phyloP scores from a whole-genome alignment of 2,797 vertebrate species.

The Craterocephalus amniculus region DNA sequence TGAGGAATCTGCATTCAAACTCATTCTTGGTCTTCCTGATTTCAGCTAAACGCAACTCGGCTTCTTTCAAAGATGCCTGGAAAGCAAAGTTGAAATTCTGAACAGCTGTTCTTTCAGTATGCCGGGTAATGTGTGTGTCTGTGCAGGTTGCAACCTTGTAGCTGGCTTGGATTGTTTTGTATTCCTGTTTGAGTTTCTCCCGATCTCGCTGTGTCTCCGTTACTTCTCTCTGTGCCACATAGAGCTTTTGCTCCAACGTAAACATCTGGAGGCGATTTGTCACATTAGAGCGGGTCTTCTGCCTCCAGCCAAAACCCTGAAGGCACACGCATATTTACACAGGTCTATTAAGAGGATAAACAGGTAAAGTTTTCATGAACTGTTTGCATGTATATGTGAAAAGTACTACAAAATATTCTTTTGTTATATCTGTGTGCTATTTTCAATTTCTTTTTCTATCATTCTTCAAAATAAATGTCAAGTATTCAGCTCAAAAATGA shows the following conservation, averaged over 20 bases:
- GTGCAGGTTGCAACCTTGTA: slow-evolving; percentile 50
- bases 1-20: slow-evolving; percentile 53
- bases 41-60: slow-evolving; percentile 52
- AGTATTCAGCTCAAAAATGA: too few species aligned
- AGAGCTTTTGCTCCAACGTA: slow-evolving; percentile 64
- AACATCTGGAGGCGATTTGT: slow-evolving; percentile 43
- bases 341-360: not conserved
- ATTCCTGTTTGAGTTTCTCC: slow-evolving; percentile 41
- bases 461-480: too few species aligned
- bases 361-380: too few species aligned
- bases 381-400: too few species aligned
- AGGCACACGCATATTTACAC: slow-evolving; percentile 8
- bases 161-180: slow-evolving; percentile 44
- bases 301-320: slow-evolving; percentile 38
- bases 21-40: slow-evolving; percentile 47
- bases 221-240: slow-evolving; percentile 52
- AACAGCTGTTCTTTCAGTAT: not conserved
- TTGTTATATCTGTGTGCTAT: not conserved
- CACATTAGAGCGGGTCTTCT: slow-evolving; percentile 14
- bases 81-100: not conserved
- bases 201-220: slow-evolving; percentile 35
- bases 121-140: accelerated
- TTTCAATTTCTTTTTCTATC: too few species aligned
- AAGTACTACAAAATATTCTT: too few species aligned
- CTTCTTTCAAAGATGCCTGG: slow-evolving; percentile 61